Evolutionary conservation across 2,888 invertebrate species (phyloP).

Genomic region (Drosophila mercatorum): DNA sequence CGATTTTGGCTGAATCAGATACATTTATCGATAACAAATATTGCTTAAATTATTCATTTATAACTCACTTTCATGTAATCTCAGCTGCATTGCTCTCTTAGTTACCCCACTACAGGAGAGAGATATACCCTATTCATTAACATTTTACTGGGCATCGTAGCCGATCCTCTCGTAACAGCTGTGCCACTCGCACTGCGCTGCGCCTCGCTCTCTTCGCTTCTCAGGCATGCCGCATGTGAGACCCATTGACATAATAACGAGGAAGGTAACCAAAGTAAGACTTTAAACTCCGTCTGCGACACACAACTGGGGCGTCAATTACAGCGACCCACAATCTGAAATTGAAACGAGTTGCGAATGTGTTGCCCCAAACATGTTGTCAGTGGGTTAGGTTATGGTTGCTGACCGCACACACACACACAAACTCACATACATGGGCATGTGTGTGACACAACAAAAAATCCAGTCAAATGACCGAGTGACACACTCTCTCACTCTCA

Average conservation of each 20-base stretch:
- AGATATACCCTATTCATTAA: background rate
- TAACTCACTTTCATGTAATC: no score
- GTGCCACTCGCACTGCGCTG: slow-evolving; percentile 32
- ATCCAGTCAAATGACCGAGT: slow-evolving; percentile 63
- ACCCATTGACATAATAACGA: slow-evolving; percentile 84
- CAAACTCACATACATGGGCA: background rate
- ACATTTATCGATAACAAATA: no score
- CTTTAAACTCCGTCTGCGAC: slow-evolving; percentile 28
- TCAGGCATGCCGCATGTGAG: slow-evolving; percentile 36
- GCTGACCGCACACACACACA: slow-evolving; percentile 34
- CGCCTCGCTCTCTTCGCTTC: slow-evolving; percentile 17
- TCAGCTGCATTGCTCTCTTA: background rate
- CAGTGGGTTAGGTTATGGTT: slow-evolving; percentile 66
- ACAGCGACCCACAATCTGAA: slow-evolving; percentile 63
- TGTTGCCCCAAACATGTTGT: slow-evolving; percentile 41
- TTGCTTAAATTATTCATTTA: no score
- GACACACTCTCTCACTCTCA: slow-evolving; percentile 57
- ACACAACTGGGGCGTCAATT: slow-evolving; percentile 66
- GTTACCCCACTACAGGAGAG: no score
- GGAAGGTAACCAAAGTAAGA: slow-evolving; percentile 81
- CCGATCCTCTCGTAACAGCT: slow-evolving; percentile 67
- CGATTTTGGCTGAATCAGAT: no score
- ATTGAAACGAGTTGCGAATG: slow-evolving; percentile 50
- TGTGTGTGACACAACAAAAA: slow-evolving; percentile 60
- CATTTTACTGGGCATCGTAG: slow-evolving; percentile 12